Percentiles rank a stretch among this genome's conserved stretches.
Conservation (phyloP, 2,888 invertebrate genomes). For the Drosophila nr. medialis region DNA sequence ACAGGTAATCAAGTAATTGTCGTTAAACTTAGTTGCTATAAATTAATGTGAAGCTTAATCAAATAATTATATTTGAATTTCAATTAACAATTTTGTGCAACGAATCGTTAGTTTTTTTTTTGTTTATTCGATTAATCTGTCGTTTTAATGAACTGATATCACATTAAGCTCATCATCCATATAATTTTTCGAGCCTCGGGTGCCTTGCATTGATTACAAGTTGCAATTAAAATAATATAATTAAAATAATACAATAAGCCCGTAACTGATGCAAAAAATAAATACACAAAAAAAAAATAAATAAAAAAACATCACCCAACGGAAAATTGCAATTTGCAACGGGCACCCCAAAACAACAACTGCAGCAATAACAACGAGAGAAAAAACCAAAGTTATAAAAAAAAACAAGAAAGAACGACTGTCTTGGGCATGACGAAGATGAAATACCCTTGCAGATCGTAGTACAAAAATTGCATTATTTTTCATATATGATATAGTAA, state of each 20-base stretch:
- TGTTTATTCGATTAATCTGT: constrained; percentile 30
- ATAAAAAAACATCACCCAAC: constrained; percentile 53
- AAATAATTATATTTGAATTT: constrained; percentile 7
- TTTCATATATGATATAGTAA: neutral
- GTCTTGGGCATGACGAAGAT: neutral
- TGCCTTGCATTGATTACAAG: constrained; percentile 61
- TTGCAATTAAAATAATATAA: constrained; percentile 67
- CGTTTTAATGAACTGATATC: constrained; percentile 54
- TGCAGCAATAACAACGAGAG: constrained; percentile 10
- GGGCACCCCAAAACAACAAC: constrained; percentile 54
- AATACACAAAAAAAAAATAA: constrained; percentile 17
- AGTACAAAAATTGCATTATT: neutral
- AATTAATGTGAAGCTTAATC: constrained; percentile 16
- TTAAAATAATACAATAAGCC: constrained; percentile 67
- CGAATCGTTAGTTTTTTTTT: constrained; percentile 1
- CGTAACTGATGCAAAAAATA: constrained; percentile 19
- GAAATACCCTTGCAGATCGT: neutral
- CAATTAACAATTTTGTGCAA: constrained; percentile 19
- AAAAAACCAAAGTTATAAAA: constrained; percentile 42
- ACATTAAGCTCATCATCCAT: constrained; percentile 51
- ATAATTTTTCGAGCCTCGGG: constrained; percentile 46
- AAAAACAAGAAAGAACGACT: neutral
- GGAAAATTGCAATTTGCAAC: constrained; percentile 71
- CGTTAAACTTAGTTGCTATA: neutral
- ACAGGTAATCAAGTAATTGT: constrained; percentile 3